These are phyloP conservation scores for Strix aluco DNA, from an alignment of 2,113 vertebrate genomes.

Conservation along the genomic window DNA sequence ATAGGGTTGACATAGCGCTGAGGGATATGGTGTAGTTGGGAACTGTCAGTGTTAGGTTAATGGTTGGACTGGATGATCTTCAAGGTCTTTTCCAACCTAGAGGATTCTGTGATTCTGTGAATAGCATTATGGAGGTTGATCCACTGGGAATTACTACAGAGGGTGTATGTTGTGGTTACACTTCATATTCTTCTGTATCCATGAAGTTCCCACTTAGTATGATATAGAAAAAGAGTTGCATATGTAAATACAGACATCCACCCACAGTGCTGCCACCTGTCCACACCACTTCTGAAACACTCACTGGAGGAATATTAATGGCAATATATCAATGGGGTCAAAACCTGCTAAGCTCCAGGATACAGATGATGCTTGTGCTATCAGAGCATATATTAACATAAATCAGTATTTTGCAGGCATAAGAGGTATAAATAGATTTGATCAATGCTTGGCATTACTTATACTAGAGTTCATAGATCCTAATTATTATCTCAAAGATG, in stretches of 20 bases:
- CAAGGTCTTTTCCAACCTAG: too few species aligned
- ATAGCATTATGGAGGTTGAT: rapidly evolving
- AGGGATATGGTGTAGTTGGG: too few species aligned
- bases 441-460: not conserved
- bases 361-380: not conserved
- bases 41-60: too few species aligned
- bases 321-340: not conserved
- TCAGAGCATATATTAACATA: not conserved
- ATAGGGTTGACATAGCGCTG: too few species aligned
- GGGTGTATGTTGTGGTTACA: not conserved
- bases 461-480: not conserved
- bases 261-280: not conserved
- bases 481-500: not conserved
- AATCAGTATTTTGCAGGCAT: rapidly evolving
- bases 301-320: not conserved
- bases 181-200: not conserved
- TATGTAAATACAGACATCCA: not conserved
- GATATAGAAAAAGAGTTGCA: not conserved
- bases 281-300: not conserved
- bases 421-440: not conserved
- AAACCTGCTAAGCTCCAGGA: rapidly evolving
- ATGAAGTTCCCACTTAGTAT: not conserved
- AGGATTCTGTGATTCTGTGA: too few species aligned
- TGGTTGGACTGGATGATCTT: too few species aligned
- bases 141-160: not conserved